These are phyloP conservation scores for Nesospiza acunhae DNA, from an alignment of 2,113 vertebrate species.

Conservation along the genomic window DNA sequence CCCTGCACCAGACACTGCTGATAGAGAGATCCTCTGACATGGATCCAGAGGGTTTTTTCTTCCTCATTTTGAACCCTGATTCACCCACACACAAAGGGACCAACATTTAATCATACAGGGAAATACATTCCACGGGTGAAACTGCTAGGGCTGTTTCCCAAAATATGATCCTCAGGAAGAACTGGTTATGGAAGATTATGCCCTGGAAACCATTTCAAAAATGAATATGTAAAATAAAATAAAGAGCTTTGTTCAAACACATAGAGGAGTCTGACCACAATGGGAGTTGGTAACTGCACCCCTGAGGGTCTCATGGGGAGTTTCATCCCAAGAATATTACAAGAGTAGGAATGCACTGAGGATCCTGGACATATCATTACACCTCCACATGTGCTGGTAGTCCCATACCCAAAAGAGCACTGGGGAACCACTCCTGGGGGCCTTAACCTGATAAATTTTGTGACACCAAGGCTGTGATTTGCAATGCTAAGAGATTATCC, in stretches of 20 bases:
- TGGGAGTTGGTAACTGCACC: not conserved
- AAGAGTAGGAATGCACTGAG: not conserved
- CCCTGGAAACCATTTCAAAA: not conserved
- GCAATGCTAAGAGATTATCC: not conserved
- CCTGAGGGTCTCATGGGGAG: not conserved
- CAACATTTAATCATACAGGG: not conserved
- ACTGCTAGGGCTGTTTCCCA: not conserved
- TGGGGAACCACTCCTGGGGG: not conserved
- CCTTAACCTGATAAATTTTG: not conserved
- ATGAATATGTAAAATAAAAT: slow-evolving; percentile 3
- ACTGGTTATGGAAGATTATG: not conserved
- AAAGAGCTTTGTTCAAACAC: not conserved
- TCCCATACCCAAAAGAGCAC: not conserved
- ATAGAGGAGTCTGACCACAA: not conserved
- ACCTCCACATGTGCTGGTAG: not conserved
- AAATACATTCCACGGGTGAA: slow-evolving; percentile 19
- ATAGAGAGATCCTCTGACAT: slow-evolving; percentile 23
- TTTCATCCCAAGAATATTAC: not conserved
- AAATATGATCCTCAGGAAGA: not conserved
- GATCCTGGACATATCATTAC: not conserved
- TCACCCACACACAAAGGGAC: not conserved
- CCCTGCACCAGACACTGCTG: slow-evolving; percentile 31
- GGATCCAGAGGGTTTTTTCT: not conserved
- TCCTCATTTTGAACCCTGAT: not conserved
- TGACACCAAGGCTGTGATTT: not conserved